phyloP scores from a whole-genome alignment of 2,888 invertebrate species.

The Nasonia oneida region DNA sequence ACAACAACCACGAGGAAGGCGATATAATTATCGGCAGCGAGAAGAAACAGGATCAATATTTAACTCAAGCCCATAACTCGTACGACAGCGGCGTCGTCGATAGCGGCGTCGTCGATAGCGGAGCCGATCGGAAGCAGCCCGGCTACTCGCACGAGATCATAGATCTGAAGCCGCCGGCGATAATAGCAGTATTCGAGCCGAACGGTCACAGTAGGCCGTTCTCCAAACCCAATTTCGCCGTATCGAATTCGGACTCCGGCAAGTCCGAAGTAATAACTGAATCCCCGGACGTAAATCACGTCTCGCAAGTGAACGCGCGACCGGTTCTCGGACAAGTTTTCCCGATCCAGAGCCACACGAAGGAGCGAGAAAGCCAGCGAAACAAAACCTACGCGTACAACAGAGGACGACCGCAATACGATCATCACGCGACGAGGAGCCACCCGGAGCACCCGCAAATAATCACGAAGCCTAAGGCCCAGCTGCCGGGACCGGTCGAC shows the following conservation, averaged over 20 bases:
- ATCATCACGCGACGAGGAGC: slow-evolving; percentile 65
- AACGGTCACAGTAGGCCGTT: slow-evolving; percentile 71
- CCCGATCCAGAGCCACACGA: slow-evolving; percentile 56
- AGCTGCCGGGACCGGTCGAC: slow-evolving; percentile 72
- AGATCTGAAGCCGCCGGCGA: slow-evolving; percentile 72
- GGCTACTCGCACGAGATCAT: slow-evolving; percentile 52
- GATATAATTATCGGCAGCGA: slow-evolving; percentile 63
- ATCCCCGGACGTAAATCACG: slow-evolving; percentile 56
- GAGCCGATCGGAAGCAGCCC: slow-evolving; percentile 65
- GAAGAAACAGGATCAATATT: slow-evolving; percentile 56
- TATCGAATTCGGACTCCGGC: slow-evolving; percentile 53
- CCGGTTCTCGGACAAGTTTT: slow-evolving; percentile 65
- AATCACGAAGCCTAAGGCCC: slow-evolving; percentile 73
- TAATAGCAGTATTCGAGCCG: slow-evolving; percentile 65
- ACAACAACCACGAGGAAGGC: slow-evolving; percentile 55
- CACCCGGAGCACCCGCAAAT: slow-evolving; percentile 76
- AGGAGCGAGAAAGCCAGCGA: slow-evolving; percentile 57
- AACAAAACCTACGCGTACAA: slow-evolving; percentile 44
- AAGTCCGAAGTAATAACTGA: slow-evolving; percentile 68
- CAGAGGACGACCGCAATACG: slow-evolving; percentile 46
- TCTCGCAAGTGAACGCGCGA: slow-evolving; percentile 57
- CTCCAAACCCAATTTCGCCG: slow-evolving; percentile 63
- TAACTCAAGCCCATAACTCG: slow-evolving; percentile 10
- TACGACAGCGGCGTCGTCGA: not conserved
- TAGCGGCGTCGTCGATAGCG: not conserved